Base-by-base conservation (phyloP, 2,888 invertebrate species). In the Eurytoma californica region DNA sequence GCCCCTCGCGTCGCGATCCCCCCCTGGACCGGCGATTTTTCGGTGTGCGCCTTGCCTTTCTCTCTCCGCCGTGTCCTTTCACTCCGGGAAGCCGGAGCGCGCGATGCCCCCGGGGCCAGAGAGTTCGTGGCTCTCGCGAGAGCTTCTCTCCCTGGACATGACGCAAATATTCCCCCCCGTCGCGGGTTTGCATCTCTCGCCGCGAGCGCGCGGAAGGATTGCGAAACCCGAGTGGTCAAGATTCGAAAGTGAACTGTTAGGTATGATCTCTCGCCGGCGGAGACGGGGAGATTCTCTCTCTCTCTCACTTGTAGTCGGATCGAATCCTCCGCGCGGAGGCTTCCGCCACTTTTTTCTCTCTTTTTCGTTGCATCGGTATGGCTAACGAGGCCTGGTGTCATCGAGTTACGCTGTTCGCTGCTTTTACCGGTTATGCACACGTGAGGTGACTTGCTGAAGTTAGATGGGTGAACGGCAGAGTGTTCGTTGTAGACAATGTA, bases 31-130 rank as follows among this genome's bases (percentile, higher is more conserved):
- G 61, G n/a, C 39, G 63, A 58, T 69, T 72, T 76, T 61, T 80
- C 69, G 70, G 69, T 28, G 58, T 30, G 16, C 72, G 68, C 55
- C 51, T 2, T 24, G 77, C 80, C 80, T 80, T 80, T 80, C 80
- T 77, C 77, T 61, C 51, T 30, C 57, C n/a, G 20, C 73, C 39
- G 66, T 47, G 72, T 88, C 90, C 90, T 90, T 90, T 90, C 90
- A 90, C 90, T 86, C 82, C 79, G 72, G 39, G 28, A 67, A 55
- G 77, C 72, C 72, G 51, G 47, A 16, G 70, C 82, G 53, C 53
- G n/a, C 47, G 55, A 20, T 66, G 79, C 77, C 69, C 76, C 68
- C 72, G 79, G 79, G 80, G 80, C 79, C 77, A 81, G 73, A 80
- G 82, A 82, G 77, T 72, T 77, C 63, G 61, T 28, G 66, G 61